Evolutionary conservation across 2,797 vertebrate genomes (phyloP).

Genomic region (Eutrigla gurnardus): DNA sequence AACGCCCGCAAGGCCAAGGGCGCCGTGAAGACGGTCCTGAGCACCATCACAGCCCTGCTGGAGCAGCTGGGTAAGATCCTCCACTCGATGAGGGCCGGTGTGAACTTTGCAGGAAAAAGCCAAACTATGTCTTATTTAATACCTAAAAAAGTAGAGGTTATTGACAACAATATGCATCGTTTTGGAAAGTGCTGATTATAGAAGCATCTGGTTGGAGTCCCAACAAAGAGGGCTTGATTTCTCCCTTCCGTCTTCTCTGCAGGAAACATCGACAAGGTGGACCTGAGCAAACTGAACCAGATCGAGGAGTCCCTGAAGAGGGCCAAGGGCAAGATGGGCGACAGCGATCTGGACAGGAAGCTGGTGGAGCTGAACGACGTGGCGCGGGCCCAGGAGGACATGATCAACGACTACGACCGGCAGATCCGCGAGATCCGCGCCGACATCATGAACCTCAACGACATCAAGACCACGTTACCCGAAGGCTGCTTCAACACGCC

Average conservation of each 20-base stretch:
- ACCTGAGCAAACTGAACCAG: conserved; percentile 92
- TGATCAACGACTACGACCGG: conserved; percentile 91
- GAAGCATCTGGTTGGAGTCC: too few species aligned
- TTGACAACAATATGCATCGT: too few species aligned
- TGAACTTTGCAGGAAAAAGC: too few species aligned
- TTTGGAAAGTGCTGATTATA: too few species aligned
- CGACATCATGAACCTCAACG: conserved; percentile 95
- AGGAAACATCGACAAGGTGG: conserved; percentile 96
- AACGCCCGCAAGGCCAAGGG: conserved; percentile 95
- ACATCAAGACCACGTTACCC: conserved; percentile 96
- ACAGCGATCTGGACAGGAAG: conserved; percentile 90
- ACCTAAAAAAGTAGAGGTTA: too few species aligned
- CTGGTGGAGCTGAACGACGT: conserved; percentile 90
- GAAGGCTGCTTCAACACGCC: conserved; percentile 97
- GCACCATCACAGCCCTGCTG: conserved; percentile 88
- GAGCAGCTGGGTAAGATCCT: conserved; percentile 85
- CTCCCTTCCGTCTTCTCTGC: conserved; percentile 1
- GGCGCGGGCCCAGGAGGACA: conserved; percentile 90
- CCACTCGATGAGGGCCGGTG: too few species aligned
- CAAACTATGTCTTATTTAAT: too few species aligned
- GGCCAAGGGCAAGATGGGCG: conserved; percentile 91
- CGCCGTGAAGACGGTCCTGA: conserved; percentile 89
- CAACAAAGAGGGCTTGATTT: too few species aligned
- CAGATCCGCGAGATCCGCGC: conserved; percentile 93
- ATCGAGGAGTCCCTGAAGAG: conserved; percentile 90